These are phyloP conservation scores for Proctacanthus coquilletti DNA, from an alignment of 1,140 invertebrate species.

Conservation along the genomic window DNA sequence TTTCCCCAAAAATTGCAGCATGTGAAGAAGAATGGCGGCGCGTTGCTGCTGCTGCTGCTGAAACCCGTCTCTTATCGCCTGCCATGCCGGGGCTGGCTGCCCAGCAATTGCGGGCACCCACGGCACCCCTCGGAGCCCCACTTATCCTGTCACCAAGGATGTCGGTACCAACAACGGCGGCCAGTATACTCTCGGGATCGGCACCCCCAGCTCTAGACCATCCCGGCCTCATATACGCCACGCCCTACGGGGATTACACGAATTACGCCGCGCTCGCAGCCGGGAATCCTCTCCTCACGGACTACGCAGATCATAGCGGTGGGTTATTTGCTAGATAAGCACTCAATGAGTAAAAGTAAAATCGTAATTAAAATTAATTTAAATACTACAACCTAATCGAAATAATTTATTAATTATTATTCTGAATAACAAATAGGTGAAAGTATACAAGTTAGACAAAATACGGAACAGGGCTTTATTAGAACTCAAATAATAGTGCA, in stretches of 20 bases:
- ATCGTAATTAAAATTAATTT: not conserved
- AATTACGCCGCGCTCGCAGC: constrained; percentile 75
- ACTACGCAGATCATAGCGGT: constrained; percentile 87
- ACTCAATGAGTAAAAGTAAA: no score
- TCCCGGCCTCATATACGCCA: constrained; percentile 51
- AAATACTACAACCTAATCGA: constrained; percentile 7
- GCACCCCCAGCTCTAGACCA: constrained; percentile 53
- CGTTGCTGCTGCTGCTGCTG: constrained; percentile 51
- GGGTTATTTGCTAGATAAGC: constrained; percentile 80
- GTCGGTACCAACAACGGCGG: constrained; percentile 61
- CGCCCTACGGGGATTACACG: constrained; percentile 70
- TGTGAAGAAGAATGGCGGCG: constrained; percentile 64
- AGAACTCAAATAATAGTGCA: no score
- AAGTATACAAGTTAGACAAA: no score
- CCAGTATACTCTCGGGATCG: constrained; percentile 52
- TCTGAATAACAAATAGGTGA: no score
- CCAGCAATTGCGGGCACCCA: constrained; percentile 47
- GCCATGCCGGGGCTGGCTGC: constrained; percentile 38
- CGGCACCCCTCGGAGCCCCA: constrained; percentile 61
- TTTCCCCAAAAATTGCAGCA: constrained; percentile 37
- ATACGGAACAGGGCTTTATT: no score
- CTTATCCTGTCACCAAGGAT: constrained; percentile 75
- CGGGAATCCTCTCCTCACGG: constrained; percentile 60
- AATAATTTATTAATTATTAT: no score
- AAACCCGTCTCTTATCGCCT: constrained; percentile 55